Evolutionary conservation across 2,888 invertebrate genomes (phyloP), one percentile per base, ranked within the genome.

Genomic region (Caenorhabditis doughertyi): DNA sequence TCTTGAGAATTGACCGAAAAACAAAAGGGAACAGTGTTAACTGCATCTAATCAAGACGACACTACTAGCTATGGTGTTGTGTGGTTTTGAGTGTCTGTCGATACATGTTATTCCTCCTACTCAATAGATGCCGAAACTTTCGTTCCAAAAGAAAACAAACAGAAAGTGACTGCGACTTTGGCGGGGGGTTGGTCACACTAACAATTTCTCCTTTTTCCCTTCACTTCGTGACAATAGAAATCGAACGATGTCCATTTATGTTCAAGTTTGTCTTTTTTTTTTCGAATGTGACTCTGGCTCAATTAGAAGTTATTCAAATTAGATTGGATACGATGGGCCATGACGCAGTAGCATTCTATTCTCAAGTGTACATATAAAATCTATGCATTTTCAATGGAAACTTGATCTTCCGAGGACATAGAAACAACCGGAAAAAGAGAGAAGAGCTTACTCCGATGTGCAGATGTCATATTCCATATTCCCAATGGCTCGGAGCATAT

Each of bases 341-440:
- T 44, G 73, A 65, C 55, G 42, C 56, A 51, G 44, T 13, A 47
- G 42, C 8, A 29, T 53, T 51, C 25, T n/a, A 13, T 21, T 25
- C 25, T 39, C 2, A 1, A 44, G 74, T 58, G 27, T 25, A 58
- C 47, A 51, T 51, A 39, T 16, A 39, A 18, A 76, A 49, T 76
- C 47, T 67, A 67, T 67, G 76, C 76, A 76, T 76, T 76, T 76
- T 51, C 67, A 23, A 76, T 76, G 49, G 67, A 76, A 76, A 76
- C 67, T 58, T 67, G 76, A 76, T 76, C 67, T 68, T 65, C 53
- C 51, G 53, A 72, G 65, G 47, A 65, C 76, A 67, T 68, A 49
- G 65, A 74, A 74, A 74, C 56, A 74, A 65, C 32, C 9, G 27
- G 56, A 39, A 4, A 47, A 44, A 58, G 35, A 47, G 32, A 11